These are phyloP conservation scores for Eurois occulta DNA, from an alignment of 2,888 invertebrate genomes.

Conservation along the genomic window DNA sequence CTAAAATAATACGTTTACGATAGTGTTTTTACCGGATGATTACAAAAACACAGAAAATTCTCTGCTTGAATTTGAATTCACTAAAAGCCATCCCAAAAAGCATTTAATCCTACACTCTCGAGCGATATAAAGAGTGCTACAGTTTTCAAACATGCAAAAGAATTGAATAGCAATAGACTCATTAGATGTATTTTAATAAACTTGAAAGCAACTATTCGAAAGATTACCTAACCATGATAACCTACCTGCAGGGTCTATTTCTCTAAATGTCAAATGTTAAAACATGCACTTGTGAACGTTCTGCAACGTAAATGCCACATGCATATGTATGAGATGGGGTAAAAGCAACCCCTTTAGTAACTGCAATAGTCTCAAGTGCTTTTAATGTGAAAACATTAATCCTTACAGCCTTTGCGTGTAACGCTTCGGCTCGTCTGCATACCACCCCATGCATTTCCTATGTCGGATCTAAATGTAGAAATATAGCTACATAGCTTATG, in stretches of 20 bases:
- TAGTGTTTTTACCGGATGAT: conserved; percentile 22
- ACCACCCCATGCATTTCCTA: conserved; percentile 20
- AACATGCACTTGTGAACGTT: conserved; percentile 9
- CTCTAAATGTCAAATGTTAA: conserved; percentile 33
- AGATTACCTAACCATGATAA: neutral
- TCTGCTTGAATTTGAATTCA: neutral
- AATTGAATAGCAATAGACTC: conserved; percentile 17
- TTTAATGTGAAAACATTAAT: conserved; percentile 34
- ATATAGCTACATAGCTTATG: conserved; percentile 9
- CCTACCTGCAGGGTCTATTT: neutral
- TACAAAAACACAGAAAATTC: neutral
- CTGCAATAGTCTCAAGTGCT: conserved; percentile 23
- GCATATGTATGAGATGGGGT: conserved; percentile 46
- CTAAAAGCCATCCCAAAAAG: neutral
- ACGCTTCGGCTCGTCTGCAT: conserved; percentile 22
- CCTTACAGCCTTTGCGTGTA: conserved; percentile 20
- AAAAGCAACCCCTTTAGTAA: conserved; percentile 35
- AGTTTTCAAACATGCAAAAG: neutral
- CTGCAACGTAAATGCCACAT: conserved; percentile 26
- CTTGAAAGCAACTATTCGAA: neutral
- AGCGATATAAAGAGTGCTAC: neutral
- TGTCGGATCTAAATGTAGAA: neutral
- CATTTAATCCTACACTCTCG: neutral
- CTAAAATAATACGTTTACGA: conserved; percentile 26
- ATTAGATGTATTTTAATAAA: neutral